A percentile compares a stretch with the other conserved stretches of the same genome.
Evolutionary conservation across 2,888 invertebrate species (phyloP).

Genomic region (Antheraea yamamai): DNA sequence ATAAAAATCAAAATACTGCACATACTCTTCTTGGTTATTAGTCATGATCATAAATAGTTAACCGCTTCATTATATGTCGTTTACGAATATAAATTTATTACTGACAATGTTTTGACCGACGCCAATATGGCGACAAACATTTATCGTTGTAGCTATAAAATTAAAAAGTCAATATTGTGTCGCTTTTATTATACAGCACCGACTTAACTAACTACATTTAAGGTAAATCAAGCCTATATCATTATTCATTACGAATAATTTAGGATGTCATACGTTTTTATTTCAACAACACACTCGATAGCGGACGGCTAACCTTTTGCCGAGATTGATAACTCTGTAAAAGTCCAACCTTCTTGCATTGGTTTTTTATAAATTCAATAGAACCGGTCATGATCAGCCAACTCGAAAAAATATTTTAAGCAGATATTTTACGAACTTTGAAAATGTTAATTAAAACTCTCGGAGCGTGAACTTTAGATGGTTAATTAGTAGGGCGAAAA

Average conservation of each 20-base stretch:
- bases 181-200: conserved; percentile 31
- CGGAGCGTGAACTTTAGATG: not conserved
- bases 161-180: conserved; percentile 40
- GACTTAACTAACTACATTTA: conserved; percentile 29
- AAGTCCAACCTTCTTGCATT: not conserved
- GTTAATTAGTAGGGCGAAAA: not conserved
- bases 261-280: not conserved
- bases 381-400: not conserved
- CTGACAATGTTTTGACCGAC: conserved; percentile 29
- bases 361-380: not conserved
- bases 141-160: conserved; percentile 35
- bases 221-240: conserved; percentile 25
- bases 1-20: not conserved
- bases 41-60: not conserved
- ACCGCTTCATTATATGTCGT: not conserved
- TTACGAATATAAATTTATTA: conserved; percentile 19
- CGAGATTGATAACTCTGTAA: not conserved
- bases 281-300: conserved; percentile 10
- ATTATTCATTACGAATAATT: conserved; percentile 20
- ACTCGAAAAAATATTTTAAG: not conserved
- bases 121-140: conserved; percentile 41
- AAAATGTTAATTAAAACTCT: not conserved
- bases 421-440: not conserved
- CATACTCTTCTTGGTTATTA: not conserved
- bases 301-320: conserved; percentile 4